Evolutionary conservation across 2,888 invertebrate species (phyloP).

Genomic region (Celastrina argiolus): DNA sequence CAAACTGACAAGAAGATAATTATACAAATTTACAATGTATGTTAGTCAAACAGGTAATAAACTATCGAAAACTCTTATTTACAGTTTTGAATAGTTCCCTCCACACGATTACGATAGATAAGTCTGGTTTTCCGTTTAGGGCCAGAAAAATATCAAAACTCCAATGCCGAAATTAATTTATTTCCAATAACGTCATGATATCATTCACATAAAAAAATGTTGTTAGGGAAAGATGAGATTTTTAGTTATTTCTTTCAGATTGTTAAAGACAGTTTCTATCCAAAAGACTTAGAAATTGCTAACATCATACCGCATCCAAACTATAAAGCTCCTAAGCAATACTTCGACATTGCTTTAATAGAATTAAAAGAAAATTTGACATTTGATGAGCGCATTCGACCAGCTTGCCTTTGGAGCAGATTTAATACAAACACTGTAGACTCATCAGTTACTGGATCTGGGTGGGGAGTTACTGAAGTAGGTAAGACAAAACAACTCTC

Average conservation of each 20-base stretch:
- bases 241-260: not conserved
- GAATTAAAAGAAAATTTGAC: conserved; percentile 33
- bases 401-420: conserved; percentile 38
- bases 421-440: conserved; percentile 28
- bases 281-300: not conserved
- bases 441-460: conserved; percentile 31
- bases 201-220: no score
- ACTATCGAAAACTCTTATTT: no score
- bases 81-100: no score
- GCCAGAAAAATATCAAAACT: no score
- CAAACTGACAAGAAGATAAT: no score
- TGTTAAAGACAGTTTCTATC: conserved; percentile 1
- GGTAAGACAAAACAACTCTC: conserved; percentile 29
- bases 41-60: no score
- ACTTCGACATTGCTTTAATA: conserved; percentile 40
- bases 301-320: conserved; percentile 12
- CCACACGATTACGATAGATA: no score
- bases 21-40: no score
- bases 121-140: no score
- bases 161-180: no score
- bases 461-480: conserved; percentile 41
- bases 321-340: conserved; percentile 36
- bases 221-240: not conserved
- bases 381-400: conserved; percentile 33
- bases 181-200: no score